phyloP scores from a whole-genome alignment of 1,140 invertebrate species.

The Penaeus chinensis region DNA sequence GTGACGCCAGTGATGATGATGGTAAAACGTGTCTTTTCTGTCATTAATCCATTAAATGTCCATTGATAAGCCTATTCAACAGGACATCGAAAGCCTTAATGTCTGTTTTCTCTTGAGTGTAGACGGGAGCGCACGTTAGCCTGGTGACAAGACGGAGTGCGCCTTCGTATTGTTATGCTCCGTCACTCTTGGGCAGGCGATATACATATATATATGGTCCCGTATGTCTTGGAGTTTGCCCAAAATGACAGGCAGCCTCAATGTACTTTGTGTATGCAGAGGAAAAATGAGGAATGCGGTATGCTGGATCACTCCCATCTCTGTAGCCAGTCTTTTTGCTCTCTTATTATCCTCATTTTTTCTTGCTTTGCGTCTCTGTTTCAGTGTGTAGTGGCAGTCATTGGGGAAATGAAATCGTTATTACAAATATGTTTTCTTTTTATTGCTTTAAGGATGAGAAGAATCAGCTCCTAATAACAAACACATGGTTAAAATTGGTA shows the following conservation, averaged over 20 bases:
- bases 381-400: constrained; percentile 64
- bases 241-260: constrained; percentile 60
- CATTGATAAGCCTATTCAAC: too few relatives aligned
- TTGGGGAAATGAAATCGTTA: constrained; percentile 64
- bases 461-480: constrained; percentile 91
- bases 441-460: constrained; percentile 82
- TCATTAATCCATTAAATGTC: too few relatives aligned
- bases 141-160: constrained; percentile 1
- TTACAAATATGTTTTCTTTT: constrained; percentile 68
- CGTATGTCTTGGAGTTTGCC: constrained; percentile 61
- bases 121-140: neutral
- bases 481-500: constrained; percentile 92
- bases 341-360: constrained; percentile 62
- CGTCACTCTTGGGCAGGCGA: constrained; percentile 58
- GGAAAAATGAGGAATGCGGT: constrained; percentile 60
- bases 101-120: neutral
- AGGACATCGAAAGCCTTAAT: too few relatives aligned
- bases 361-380: constrained; percentile 66
- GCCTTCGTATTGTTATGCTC: constrained; percentile 38
- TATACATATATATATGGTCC: constrained; percentile 34
- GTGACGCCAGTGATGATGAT: too few relatives aligned
- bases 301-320: constrained; percentile 51
- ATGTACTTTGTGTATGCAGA: constrained; percentile 62
- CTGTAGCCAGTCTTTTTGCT: constrained; percentile 43
- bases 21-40: too few relatives aligned